Evolutionary conservation across 2,113 vertebrate species (phyloP).

Genomic region (Pontoporia blainvillei): DNA sequence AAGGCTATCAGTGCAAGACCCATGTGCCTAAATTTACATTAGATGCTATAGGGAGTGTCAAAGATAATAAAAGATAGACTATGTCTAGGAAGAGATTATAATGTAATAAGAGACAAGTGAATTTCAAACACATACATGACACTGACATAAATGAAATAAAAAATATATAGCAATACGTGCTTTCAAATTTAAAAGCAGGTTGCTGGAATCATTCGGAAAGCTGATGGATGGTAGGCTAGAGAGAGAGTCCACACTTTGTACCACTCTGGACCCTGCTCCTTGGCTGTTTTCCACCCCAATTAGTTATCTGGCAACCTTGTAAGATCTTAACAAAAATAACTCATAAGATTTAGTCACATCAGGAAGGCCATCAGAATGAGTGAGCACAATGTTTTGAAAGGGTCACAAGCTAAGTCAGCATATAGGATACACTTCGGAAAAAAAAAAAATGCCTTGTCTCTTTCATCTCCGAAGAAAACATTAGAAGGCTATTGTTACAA

Average conservation of each 20-base stretch:
- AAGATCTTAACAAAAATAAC: conserved; percentile 57
- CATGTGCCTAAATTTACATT: not conserved
- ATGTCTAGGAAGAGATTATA: not conserved
- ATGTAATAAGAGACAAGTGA: not conserved
- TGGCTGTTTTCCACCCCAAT: conserved; percentile 50
- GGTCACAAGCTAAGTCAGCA: conserved; percentile 34
- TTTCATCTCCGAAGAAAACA: conserved; percentile 37
- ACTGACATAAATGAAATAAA: not conserved
- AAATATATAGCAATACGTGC: not conserved
- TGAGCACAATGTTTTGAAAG: conserved; percentile 50
- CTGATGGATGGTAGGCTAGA: not conserved
- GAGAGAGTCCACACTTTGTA: not conserved
- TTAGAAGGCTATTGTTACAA: not conserved
- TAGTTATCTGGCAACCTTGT: conserved; percentile 41
- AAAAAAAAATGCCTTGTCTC: not conserved
- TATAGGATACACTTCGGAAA: not conserved
- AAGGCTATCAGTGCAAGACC: not conserved
- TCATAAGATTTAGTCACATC: conserved; percentile 34
- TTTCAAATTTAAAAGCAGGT: not conserved
- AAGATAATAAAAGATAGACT: not conserved
- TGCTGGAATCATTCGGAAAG: not conserved
- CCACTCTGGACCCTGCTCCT: not conserved
- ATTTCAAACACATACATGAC: not conserved
- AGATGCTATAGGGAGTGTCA: not conserved
- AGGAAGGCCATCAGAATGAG: conserved; percentile 50